A percentile compares a stretch with the other conserved stretches of the same genome.
These are phyloP conservation scores for Varanus salvator DNA, from an alignment of 2,113 vertebrate species.

Conservation along the genomic window DNA sequence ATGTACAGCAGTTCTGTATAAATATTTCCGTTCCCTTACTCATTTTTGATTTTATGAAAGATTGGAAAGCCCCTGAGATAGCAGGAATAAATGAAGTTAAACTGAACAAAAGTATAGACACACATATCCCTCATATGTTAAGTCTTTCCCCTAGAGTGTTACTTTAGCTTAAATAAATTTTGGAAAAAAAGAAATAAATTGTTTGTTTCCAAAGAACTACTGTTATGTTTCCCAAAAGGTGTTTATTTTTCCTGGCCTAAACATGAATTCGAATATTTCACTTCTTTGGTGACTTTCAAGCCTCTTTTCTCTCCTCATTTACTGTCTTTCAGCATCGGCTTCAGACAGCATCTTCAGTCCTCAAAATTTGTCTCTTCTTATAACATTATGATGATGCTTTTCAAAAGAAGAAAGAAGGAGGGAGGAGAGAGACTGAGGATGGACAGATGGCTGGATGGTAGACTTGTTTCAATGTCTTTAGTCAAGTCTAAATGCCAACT, in stretches of 20 bases:
- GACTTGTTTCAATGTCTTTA: conserved; percentile 39
- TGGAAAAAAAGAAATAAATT: conserved; percentile 11
- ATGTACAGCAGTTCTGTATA: not conserved
- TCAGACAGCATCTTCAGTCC: conserved; percentile 52
- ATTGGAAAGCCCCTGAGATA: not conserved
- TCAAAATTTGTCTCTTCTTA: conserved; percentile 47
- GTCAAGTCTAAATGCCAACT: conserved; percentile 44
- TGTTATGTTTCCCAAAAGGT: conserved; percentile 61
- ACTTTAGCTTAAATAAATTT: conserved; percentile 19
- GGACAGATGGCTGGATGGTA: not conserved
- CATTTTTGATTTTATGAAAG: conserved; percentile 2
- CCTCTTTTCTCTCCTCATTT: conserved; percentile 40
- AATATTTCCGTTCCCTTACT: conserved; percentile 15
- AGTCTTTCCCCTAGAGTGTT: conserved; percentile 18
- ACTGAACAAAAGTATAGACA: not conserved
- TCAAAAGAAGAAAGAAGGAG: too few species aligned
- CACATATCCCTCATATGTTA: not conserved
- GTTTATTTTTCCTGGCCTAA: conserved; percentile 66
- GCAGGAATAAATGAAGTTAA: conserved; percentile 21
- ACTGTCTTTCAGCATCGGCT: conserved; percentile 37
- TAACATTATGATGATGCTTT: conserved; percentile 18
- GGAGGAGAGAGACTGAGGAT: too few species aligned
- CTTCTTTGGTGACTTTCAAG: conserved; percentile 45
- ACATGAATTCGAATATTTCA: conserved; percentile 64
- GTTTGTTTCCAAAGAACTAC: conserved; percentile 63